Base-by-base conservation (phyloP, 1,140 invertebrate genomes). In the Chironomus striatipennis region DNA sequence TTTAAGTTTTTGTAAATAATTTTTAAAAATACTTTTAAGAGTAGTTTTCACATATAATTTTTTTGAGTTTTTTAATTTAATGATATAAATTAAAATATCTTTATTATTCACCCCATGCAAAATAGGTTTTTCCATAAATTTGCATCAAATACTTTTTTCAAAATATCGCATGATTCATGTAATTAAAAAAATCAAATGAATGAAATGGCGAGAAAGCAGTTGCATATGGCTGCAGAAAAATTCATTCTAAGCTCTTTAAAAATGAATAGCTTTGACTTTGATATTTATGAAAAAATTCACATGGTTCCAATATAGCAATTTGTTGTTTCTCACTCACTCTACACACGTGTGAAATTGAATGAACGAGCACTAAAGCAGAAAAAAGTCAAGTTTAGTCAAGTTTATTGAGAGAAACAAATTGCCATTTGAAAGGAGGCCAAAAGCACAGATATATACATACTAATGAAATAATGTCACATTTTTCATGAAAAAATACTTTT, bases 31-130 rank as follows among this genome's bases (percentile, higher is more conserved):
- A 73, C 20, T 42, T 43, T n/a, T 42, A 42, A 65, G 65, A 65
- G 57, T 47, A 64, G 21, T 79, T 75, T 73, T 76, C 73, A 76
- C 73, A 75, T 73, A 77, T 76, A 70, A 70, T 70, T 70, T 57
- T 57, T 57, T 57, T 12, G 24, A 34, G n/a, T 12, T 57, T 57
- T 57, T 57, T 57, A 57, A 57, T 57, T 57, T 57, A 57, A n/a
- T 57, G 47, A 70, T 17, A 18, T 75, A 75, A 67, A 77, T 76
- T 78, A 75, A 76, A 76, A 77, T 76, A 75, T 76, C 73, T 70
- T 75, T 70, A 74, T 78, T 72, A 78, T 81, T 81, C 82, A 85
- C 85, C 79, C 81, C 85, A 85, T 86, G 85, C 85, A 86, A 86
- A 86, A 86, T 86, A 85, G 85, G 65, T 70, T 70, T 70, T 70